A percentile compares a stretch with the other conserved stretches of the same genome.
phyloP scores from a whole-genome alignment of 37 sponge, comb jelly and placozoan genomes.

The Haliclona indistincta region DNA sequence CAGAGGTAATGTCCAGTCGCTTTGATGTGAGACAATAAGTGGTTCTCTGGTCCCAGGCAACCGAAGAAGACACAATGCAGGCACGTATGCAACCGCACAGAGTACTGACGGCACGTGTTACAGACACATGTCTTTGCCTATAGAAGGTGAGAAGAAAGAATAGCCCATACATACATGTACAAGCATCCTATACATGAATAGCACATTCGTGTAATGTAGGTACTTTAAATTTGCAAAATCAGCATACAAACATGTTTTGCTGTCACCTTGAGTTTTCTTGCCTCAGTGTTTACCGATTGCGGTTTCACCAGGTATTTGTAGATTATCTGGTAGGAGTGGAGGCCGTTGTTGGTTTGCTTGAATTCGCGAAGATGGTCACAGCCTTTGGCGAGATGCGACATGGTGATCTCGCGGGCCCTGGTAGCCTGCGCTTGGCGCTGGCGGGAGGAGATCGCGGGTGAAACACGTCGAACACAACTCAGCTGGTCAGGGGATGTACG shows the following conservation, averaged over 20 bases:
- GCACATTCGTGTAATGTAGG: not conserved
- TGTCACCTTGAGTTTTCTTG: conserved; percentile 73
- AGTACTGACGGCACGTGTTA: conserved; percentile 58
- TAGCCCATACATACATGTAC: not conserved
- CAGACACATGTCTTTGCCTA: conserved; percentile 77
- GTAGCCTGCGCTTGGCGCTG: too few species aligned
- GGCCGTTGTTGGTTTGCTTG: conserved; percentile 25
- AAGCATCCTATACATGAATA: not conserved
- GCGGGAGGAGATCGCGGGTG: too few species aligned
- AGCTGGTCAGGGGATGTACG: too few species aligned
- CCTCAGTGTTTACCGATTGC: conserved; percentile 39
- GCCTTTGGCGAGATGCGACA: conserved; percentile 74
- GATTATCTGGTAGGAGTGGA: conserved; percentile 79
- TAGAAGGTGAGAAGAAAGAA: not conserved
- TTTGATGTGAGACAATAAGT: conserved; percentile 63
- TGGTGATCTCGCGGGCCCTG: too few species aligned
- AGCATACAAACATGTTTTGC: not conserved
- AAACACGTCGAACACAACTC: too few species aligned
- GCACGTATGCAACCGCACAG: conserved; percentile 72
- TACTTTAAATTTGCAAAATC: not conserved
- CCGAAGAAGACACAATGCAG: conserved; percentile 91
- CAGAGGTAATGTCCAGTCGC: conserved; percentile 66
- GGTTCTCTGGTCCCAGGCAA: conserved; percentile 76
- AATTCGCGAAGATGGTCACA: conserved; percentile 70
- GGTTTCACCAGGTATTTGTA: conserved; percentile 81